These are phyloP conservation scores for Xiphophorus birchmanni DNA, from an alignment of 2,797 vertebrate genomes.

Conservation along the genomic window DNA sequence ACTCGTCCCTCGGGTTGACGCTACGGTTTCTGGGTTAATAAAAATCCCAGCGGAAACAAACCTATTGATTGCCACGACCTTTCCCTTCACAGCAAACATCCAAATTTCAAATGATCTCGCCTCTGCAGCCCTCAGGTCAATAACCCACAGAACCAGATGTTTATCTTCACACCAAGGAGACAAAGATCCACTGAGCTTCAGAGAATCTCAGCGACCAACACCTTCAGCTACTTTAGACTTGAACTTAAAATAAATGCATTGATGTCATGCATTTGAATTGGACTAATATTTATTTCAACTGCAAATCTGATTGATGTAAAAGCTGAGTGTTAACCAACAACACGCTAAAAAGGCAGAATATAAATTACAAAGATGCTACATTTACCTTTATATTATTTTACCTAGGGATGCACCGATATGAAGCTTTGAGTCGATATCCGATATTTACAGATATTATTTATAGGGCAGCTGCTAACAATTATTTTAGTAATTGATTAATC, in stretches of 20 bases:
- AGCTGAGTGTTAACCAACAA: neutral
- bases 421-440: no score
- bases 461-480: no score
- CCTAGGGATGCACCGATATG: neutral
- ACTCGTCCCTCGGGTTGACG: neutral
- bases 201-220: neutral
- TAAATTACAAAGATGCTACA: neutral
- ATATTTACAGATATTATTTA: no score
- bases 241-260: neutral
- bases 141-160: neutral
- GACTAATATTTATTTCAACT: neutral
- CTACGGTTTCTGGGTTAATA: constrained; percentile 19
- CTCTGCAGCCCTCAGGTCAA: neutral
- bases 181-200: neutral
- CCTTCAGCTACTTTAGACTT: neutral
- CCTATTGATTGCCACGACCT: constrained; percentile 39
- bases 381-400: neutral
- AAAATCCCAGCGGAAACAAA: neutral
- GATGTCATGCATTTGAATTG: neutral
- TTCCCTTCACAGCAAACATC: constrained; percentile 12
- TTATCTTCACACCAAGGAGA: neutral
- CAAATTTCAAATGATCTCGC: constrained; percentile 21
- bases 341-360: neutral
- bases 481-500: no score
- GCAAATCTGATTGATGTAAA: neutral